phyloP scores from a whole-genome alignment of 2,888 invertebrate genomes.

The Arrhopalites spinosus region DNA sequence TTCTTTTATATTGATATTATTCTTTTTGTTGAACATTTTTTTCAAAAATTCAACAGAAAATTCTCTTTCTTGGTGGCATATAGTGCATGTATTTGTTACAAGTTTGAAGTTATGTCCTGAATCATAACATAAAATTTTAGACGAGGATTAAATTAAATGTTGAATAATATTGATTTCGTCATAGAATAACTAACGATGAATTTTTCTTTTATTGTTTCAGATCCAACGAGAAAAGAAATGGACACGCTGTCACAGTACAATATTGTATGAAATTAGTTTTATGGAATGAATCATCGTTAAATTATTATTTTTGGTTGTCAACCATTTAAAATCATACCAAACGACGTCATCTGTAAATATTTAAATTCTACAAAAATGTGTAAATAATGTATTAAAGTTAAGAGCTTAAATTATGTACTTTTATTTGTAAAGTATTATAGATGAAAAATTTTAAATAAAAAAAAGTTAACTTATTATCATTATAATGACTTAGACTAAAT shows the following conservation, averaged over 20 bases:
- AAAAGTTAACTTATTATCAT: not conserved
- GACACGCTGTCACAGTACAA: conserved; percentile 27
- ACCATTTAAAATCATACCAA: too few species aligned
- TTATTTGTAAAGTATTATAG: conserved; percentile 32
- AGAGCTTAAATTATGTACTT: conserved; percentile 34
- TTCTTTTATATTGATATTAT: too few species aligned
- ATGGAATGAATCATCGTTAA: not conserved
- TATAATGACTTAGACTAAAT: not conserved
- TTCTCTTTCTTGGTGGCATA: too few species aligned
- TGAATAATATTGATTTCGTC: not conserved
- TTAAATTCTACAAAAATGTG: not conserved
- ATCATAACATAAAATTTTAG: too few species aligned
- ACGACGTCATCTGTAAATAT: too few species aligned
- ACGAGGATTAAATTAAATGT: not conserved
- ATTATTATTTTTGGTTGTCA: not conserved
- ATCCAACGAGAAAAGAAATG: conserved; percentile 4
- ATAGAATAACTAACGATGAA: not conserved
- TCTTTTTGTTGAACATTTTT: too few species aligned
- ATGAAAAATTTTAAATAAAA: not conserved
- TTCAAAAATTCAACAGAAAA: too few species aligned
- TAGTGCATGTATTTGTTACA: too few species aligned
- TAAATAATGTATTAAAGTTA: conserved; percentile 26
- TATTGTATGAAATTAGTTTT: conserved; percentile 13
- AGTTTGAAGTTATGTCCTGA: too few species aligned
- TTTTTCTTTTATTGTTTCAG: not conserved